These are phyloP conservation scores for Gasterosteus nipponicus DNA, from an alignment of 2,113 vertebrate species.

Conservation along the genomic window DNA sequence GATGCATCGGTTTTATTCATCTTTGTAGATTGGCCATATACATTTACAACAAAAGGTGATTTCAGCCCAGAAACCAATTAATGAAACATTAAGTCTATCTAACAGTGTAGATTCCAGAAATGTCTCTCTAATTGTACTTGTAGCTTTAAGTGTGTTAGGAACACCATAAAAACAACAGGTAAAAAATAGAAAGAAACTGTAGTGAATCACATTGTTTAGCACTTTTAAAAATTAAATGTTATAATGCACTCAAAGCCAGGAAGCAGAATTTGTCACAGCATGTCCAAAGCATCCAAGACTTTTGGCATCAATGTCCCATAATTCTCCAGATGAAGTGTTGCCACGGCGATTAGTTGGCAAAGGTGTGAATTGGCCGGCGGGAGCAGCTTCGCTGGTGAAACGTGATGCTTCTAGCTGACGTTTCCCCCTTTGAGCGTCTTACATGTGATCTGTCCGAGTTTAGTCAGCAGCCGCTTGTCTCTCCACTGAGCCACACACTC, in stretches of 20 bases:
- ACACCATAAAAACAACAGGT: not conserved
- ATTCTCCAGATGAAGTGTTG: constrained; percentile 10
- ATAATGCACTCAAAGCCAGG: not conserved
- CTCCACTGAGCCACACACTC: constrained; percentile 91
- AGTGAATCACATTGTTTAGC: not conserved
- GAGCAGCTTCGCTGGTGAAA: not conserved
- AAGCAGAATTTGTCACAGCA: not conserved
- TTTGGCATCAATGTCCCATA: constrained; percentile 14
- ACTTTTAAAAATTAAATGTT: not conserved
- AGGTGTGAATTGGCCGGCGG: not conserved
- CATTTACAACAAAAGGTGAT: not conserved
- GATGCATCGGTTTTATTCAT: constrained; percentile 27
- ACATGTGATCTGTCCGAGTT: constrained; percentile 90
- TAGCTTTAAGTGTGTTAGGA: constrained; percentile 5
- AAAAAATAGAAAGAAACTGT: not conserved
- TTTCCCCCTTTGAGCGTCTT: constrained; percentile 92
- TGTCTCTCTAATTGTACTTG: not conserved
- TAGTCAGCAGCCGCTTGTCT: constrained; percentile 90
- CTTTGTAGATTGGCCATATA: constrained; percentile 5
- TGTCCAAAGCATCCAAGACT: constrained; percentile 11
- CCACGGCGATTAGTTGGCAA: constrained; percentile 9
- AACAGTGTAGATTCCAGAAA: constrained; percentile 29
- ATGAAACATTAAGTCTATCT: constrained; percentile 33
- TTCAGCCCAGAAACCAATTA: not conserved
- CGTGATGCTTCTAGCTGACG: constrained; percentile 85